A percentile compares a stretch with the other conserved stretches of the same genome.
Conservation (phyloP, 2,888 invertebrate species). For the Ichneumon xanthorius region DNA sequence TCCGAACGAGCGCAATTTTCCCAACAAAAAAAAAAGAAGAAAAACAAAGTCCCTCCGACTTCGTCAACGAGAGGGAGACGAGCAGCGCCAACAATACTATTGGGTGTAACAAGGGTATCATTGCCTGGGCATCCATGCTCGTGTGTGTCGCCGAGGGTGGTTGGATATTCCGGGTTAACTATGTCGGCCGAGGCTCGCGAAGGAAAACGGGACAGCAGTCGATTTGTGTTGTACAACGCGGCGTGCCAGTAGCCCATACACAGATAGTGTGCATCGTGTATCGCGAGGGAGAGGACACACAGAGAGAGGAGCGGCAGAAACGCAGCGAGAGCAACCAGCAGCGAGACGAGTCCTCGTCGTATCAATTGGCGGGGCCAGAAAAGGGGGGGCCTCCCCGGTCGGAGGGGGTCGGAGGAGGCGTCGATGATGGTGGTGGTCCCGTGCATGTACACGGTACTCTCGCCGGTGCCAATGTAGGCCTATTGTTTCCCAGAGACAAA, state of each 20-base stretch:
- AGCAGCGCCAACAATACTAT: slow-evolving; percentile 19
- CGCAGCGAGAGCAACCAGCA: slow-evolving; percentile 16
- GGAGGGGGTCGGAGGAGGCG: neutral
- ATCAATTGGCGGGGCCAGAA: slow-evolving; percentile 40
- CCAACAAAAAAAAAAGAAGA: neutral
- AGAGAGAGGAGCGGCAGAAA: neutral
- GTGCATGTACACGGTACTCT: slow-evolving; percentile 18
- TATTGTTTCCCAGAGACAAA: slow-evolving; percentile 84
- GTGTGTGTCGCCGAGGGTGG: slow-evolving; percentile 2
- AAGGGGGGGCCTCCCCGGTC: neutral
- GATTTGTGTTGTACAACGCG: slow-evolving; percentile 9
- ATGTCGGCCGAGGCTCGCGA: slow-evolving; percentile 34
- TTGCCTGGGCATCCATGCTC: slow-evolving; percentile 5
- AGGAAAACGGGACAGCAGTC: slow-evolving; percentile 27
- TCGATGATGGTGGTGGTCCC: neutral
- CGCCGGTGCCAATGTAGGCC: slow-evolving; percentile 75
- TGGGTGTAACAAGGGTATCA: slow-evolving; percentile 40
- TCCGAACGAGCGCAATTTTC: neutral
- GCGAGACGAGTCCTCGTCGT: slow-evolving; percentile 49
- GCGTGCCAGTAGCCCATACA: slow-evolving; percentile 36
- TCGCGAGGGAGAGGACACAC: neutral
- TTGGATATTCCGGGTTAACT: slow-evolving; percentile 35
- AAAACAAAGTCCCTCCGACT: neutral
- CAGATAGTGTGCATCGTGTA: neutral
- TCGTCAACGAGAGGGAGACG: neutral